Evolutionary conservation across 1,140 invertebrate genomes (phyloP), one percentile per base, ranked within the genome.

Genomic region (Chionoecetes opilio): DNA sequence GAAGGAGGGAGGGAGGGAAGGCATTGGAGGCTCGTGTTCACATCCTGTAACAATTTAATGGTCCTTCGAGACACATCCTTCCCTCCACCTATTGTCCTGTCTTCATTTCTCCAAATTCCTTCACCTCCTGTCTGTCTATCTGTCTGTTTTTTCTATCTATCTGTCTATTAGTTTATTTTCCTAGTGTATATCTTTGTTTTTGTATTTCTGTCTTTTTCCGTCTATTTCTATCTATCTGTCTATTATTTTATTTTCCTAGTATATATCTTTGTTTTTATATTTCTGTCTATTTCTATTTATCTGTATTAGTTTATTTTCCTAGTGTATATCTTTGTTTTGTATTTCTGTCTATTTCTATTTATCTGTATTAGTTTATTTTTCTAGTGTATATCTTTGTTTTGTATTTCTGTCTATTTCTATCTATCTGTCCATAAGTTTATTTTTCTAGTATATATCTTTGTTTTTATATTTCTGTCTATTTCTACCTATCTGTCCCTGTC

Each of bases 11-110:
- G 85, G 14, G 0, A 29, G 82, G 82, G 82, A 26, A 26, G 32
- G 26, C 6, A 26, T 6, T 6, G 82, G 5, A 3, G 37, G 37
- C 6, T 11, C 87, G 87, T 89, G 87, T 35, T 46, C 37, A 89
- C 37, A 29, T 89, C 63, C 63, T n/a, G 63, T 41, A 89, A 89
- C 41, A 89, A 89, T 41, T 46, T 46, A 37, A 46, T 63, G 34
- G 38, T 63, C 38, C 38, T 53, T 32, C 21, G n/a, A 21, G n/a
- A 14, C 17, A 9, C 29, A 75, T 63, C 87, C 26, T 32, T 63
- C 38, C 38, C 90, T 75, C 75, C 53, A 35, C 38, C 46, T 17
- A n/a, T 35, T 34, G 34, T 63, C 38, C 86, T 32, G 26, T 26
- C 89, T 0, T 37, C 89, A 29, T 34, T 63, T 37, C 14, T 34